Base-by-base conservation (phyloP, 2,113 vertebrate species). In the Ailurus styani region DNA sequence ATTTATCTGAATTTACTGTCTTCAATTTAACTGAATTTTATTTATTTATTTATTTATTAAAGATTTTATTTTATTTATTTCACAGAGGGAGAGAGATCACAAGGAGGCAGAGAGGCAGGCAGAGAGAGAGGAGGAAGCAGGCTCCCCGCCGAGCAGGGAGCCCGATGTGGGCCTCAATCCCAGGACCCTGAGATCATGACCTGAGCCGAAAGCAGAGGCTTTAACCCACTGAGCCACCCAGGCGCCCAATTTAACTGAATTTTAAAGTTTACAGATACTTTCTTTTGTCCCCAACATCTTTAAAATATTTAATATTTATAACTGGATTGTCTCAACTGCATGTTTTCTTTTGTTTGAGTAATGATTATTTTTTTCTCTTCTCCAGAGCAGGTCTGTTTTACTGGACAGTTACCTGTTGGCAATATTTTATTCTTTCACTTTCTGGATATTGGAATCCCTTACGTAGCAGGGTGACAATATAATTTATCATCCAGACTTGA, bases 251-350 rank as follows among this genome's bases (percentile, higher is more conserved):
- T 83, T 73, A 73, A 92, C 37, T 82, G 42, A 89, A 90, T 55
- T 91, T 83, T 94, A 31, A 75, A 86, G 73, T 42, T 93, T 52
- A 85, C 57, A 50, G 84, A 57, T 29, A 42, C 7, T 15, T n/a
- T 70, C 83, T 91, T 91, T 88, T 27, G 45, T 89, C 5, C 17
- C 18, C 4, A 17, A 92, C 47, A 25, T 31, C 45, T 90, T 85
- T 87, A 87, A 34, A 70, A 77, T 87, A 90, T 87, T 94, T 37
- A 60, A 77, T 70, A 87, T 93, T 83, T 75, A 55, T 93, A 87
- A 90, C 87, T 90, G 42, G 8, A 82, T 78, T 55, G 93, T 73
- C 66, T 70, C 87, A 95, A 54, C 42, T 93, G 45, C 20, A 87
- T 6, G 8, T 87, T 95, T 82, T 50, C 64, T 90, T 86, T 85